Base-by-base conservation (phyloP, 2,113 vertebrate genomes). In the Meriones unguiculatus region DNA sequence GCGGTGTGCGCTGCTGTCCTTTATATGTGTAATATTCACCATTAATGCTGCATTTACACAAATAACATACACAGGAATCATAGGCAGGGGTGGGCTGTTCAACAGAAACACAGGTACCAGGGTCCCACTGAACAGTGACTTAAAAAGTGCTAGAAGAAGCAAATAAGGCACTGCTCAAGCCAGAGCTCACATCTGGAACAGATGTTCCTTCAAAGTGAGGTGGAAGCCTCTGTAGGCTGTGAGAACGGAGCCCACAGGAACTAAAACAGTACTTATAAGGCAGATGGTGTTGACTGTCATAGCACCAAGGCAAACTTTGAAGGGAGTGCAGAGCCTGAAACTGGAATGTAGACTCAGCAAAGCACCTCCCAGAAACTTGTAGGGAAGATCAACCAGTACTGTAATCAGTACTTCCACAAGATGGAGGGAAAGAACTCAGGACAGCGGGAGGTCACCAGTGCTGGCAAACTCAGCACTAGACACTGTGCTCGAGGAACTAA, bases 401-500 rank as follows among this genome's bases (percentile, higher is more conserved):
- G 3, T 41, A 28, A 25, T 35, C 24, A 70, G 12, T 30, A 12
- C 24, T 38, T 69, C n/a, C 28, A 18, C 30, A 41, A 20, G 75
- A 59, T 14, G 15, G 62, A 67, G n/a, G 70, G n/a, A 6, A 20
- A 3, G 32, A 18, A 25, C 67, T 13, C 17, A 41, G 57, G 80
- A 24, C 0, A 0, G n/a, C 10, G 28, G 30, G 20, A 54, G 57
- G 5, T 28, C 22, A 24, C n/a, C 9, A 67, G 13, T 69, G 73
- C 35, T 46, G 41, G 30, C 50, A 14, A 69, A 80, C 65, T 70
- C 64, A 70, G 73, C 20, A 70, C 25, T 50, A 14, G 11, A 80
- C 28, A 46, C 85, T 86, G 25, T 20, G 41, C n/a, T 72, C 72
- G n/a, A 81, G 78, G 85, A 72, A 38, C 35, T n/a, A 93, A 77